These are phyloP conservation scores for Tretioscincus oriximinensis DNA, from an alignment of 2,113 vertebrate genomes.

Conservation along the genomic window DNA sequence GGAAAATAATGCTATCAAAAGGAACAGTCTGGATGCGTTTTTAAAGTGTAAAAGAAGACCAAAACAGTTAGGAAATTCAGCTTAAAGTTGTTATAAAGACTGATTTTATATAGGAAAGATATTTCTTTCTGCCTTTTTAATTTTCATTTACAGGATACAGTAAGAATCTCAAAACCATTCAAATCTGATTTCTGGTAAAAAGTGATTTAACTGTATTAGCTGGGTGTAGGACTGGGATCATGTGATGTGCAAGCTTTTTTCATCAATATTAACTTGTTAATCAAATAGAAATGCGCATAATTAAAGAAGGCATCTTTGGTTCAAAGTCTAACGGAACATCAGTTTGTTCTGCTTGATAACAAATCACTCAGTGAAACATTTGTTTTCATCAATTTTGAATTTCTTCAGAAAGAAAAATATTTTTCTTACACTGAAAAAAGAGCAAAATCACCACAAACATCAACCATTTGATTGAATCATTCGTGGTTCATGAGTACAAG, in stretches of 20 bases:
- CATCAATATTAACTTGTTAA: no score
- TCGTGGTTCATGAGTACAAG: no score
- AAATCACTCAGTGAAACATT: no score
- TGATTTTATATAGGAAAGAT: conserved; percentile 47
- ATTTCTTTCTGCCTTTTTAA: conserved; percentile 19
- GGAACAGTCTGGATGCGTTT: conserved; percentile 6
- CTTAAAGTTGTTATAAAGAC: conserved; percentile 48
- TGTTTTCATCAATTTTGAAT: no score
- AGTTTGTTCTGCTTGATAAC: no score
- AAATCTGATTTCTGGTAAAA: conserved; percentile 63
- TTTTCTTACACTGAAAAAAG: no score
- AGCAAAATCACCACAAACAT: no score
- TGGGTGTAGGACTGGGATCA: conserved; percentile 63
- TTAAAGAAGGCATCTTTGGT: no score
- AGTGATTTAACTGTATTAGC: conserved; percentile 62
- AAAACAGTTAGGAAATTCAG: conserved; percentile 47
- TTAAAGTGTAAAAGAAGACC: conserved; percentile 57
- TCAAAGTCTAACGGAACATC: no score
- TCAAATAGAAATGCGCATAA: background rate
- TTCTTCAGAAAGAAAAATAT: no score
- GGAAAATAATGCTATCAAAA: no score
- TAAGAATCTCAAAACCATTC: conserved; percentile 62
- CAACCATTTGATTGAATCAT: no score
- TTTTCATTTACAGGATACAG: conserved; percentile 56
- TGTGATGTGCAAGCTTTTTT: conserved; percentile 24